Evolutionary conservation across 2,797 vertebrate species (phyloP), one percentile per base, ranked within the genome.

Genomic region (Channallabes apus): DNA sequence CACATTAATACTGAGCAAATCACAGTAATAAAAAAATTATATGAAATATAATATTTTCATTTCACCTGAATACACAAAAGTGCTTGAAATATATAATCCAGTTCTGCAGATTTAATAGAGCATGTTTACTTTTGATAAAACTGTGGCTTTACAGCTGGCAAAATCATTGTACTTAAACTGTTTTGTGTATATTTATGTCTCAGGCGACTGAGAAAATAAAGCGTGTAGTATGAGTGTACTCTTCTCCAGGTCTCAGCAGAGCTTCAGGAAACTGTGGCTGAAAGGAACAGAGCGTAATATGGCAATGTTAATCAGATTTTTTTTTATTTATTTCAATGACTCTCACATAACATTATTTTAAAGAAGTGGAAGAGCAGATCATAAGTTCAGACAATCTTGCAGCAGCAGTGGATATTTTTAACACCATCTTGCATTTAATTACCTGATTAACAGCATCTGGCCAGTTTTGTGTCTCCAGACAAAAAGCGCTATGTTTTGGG

Each of bases 391-490:
- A 27, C 2, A 46, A 32, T 14, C 18, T 27, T 54, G 64, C 8
- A 65, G 20, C 69, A 76, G 51, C 18, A 2, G 12, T 32, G 12
- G 29, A 62, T 35, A 54, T 6, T 12, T 62, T 24, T 61, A 32
- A 58, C 46, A 14, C 54, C 3, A 56, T 41, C 2, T 69, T 76
- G 51, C 22, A 29, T 56, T 65, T 8, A 24, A 29, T 92, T 92
- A 99, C 98, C 98, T 97, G 95, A 91, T 99, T 99, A 85, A 99
- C 88, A 0, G 98, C 96, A 11, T 99, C 94, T 0, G 98, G 98
- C 98, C 98, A 99, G 88, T 95, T 96, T 92, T 99, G 98, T 2
- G 97, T 97, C 95, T 99, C 98, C 41, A 99, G 91, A 88, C 98
- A 99, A 92, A 99, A 96, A 24, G 96, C 96, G 0, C 96, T 96